phyloP scores from a whole-genome alignment of 2,888 invertebrate species.

The Mayetiola destructor region DNA sequence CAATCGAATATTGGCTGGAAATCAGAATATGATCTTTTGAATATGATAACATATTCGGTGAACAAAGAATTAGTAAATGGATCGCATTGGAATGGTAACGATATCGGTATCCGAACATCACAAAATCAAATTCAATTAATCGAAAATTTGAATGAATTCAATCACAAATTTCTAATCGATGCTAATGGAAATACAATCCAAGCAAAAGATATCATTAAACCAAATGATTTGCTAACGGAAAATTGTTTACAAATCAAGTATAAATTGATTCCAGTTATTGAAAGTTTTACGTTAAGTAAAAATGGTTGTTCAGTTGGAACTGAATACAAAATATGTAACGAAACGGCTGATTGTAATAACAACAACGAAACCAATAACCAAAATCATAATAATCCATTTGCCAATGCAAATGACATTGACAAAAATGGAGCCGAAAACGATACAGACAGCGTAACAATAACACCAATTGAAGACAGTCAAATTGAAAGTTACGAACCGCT shows the following conservation, averaged over 20 bases:
- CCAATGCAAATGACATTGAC: too few species aligned
- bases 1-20: neutral
- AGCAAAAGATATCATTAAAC: neutral
- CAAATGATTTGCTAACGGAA: neutral
- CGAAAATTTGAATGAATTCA: neutral
- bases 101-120: neutral
- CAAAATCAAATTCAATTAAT: neutral
- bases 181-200: neutral
- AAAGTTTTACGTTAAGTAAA: neutral
- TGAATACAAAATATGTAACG: neutral
- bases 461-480: too few species aligned
- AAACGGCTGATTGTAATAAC: too few species aligned
- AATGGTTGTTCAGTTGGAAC: neutral
- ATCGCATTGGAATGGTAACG: neutral
- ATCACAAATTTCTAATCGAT: neutral
- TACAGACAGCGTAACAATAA: too few species aligned
- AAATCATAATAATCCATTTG: too few species aligned
- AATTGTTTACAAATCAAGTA: neutral
- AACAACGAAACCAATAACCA: too few species aligned
- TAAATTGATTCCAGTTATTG: neutral
- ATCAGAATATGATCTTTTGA: neutral
- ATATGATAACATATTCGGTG: neutral
- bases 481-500: too few species aligned
- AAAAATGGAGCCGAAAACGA: too few species aligned
- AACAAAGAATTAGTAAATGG: neutral